Evolutionary conservation across 2,888 invertebrate species (phyloP), one percentile per base, ranked within the genome.

Genomic region (Thymelicus lineola): DNA sequence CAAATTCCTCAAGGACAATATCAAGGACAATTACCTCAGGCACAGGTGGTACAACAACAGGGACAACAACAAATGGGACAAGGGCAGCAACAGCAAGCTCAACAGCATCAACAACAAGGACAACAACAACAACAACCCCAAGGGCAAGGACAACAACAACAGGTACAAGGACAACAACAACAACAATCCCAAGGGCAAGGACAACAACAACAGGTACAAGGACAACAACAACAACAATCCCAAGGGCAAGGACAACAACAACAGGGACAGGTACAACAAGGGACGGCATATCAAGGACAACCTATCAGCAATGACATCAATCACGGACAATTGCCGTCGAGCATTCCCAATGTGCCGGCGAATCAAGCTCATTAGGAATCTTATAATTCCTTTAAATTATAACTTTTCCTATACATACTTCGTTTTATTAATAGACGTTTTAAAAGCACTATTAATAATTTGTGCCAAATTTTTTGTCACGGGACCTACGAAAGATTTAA

Each of bases 61-160:
- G 70, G 58, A 14, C 17, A 50, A 9, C 50, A 50, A 17, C 15
- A 48, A 48, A 78, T 77, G 66, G 74, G 61, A 0, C 78, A 77
- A 28, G 73, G 42, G 9, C 76, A 76, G 35, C 81, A 81, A 59
- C 78, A 72, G 6, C 81, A 82, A 73, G 68, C 70, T 17, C 75
- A 77, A n/a, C n/a, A n/a, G n/a, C n/a, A 70, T 7, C 75, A 77
- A 20, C 65, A 14, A 28, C 72, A 69, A 35, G 62, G 17, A 12
- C 72, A 53, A 9, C n/a, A n/a, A 10, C 14, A 15, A 72, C 48
- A 66, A 46, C 61, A 62, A 3, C 55, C 69, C 7, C 73, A 66
- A 58, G 71, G 28, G n/a, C 76, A 74, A 66, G 59, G 20, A 20
- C 64, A 61, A 0, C 79, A 76, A 65, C 76, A 69, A 10, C 79